Evolutionary conservation across 1,140 invertebrate species (phyloP).

Genomic region (Parasteatoda tepidariorum): DNA sequence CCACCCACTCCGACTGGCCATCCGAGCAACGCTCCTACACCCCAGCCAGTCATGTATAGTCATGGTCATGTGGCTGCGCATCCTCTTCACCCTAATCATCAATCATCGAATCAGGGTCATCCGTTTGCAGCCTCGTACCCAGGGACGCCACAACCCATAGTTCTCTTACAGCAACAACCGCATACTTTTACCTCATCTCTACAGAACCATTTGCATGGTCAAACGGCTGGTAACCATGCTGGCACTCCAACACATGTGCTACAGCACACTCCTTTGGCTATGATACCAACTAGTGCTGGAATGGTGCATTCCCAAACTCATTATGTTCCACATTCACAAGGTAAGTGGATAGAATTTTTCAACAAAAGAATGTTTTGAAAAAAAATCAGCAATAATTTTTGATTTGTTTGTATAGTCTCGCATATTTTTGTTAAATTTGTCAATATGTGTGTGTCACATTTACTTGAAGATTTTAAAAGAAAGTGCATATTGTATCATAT

Average conservation of each 20-base stretch:
- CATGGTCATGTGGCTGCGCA: constrained; percentile 55
- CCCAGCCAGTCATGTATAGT: constrained; percentile 50
- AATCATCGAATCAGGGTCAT: constrained; percentile 29
- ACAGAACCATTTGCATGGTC: constrained; percentile 61
- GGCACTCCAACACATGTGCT: constrained; percentile 39
- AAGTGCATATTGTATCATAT: too few species aligned
- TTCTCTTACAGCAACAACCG: constrained; percentile 57
- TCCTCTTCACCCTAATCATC: constrained; percentile 22
- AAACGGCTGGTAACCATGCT: constrained; percentile 54
- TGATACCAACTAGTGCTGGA: constrained; percentile 56
- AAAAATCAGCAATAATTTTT: neutral
- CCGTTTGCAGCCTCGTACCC: constrained; percentile 28
- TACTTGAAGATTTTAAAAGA: too few species aligned
- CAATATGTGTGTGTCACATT: too few species aligned
- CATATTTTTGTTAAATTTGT: too few species aligned
- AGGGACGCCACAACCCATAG: constrained; percentile 48
- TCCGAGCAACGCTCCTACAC: constrained; percentile 45
- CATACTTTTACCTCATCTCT: constrained; percentile 38
- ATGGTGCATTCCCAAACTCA: constrained; percentile 47
- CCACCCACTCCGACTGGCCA: constrained; percentile 44
- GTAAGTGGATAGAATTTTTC: constrained; percentile 10
- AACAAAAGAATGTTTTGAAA: neutral
- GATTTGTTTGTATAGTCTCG: neutral
- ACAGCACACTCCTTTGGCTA: constrained; percentile 22
- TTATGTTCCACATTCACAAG: constrained; percentile 57